phyloP scores from a whole-genome alignment of 2,888 invertebrate species.

The Griposia aprilina region DNA sequence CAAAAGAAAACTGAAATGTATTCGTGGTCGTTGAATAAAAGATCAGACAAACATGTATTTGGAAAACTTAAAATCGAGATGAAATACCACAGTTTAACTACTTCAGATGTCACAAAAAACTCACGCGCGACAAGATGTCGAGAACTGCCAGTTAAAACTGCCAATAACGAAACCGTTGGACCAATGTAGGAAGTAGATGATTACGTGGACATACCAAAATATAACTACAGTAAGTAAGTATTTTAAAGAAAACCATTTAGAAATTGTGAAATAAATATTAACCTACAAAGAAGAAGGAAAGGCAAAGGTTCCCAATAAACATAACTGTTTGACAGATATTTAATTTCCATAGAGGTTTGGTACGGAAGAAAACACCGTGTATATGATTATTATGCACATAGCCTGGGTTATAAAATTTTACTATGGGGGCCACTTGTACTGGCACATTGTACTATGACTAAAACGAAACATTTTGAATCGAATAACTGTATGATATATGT shows the following conservation, averaged over 20 bases:
- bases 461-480: not conserved
- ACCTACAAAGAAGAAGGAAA: slow-evolving; percentile 19
- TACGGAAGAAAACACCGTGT: slow-evolving; percentile 27
- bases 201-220: not conserved
- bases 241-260: not conserved
- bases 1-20: slow-evolving; percentile 23
- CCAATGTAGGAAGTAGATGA: not conserved
- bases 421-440: slow-evolving; percentile 19
- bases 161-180: not conserved
- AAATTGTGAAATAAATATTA: slow-evolving; percentile 9
- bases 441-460: not conserved
- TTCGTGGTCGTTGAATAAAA: slow-evolving; percentile 8
- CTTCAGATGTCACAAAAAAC: not conserved
- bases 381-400: slow-evolving; percentile 40
- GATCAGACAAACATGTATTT: not conserved
- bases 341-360: slow-evolving; percentile 54
- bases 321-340: slow-evolving; percentile 52
- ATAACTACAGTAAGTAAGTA: not conserved
- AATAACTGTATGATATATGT: not conserved
- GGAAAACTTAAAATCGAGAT: not conserved
- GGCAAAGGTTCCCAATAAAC: slow-evolving; percentile 35
- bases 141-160: too few relatives aligned
- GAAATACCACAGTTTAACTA: not conserved
- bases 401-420: slow-evolving; percentile 45
- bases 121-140: not conserved